phyloP scores from a whole-genome alignment of 2,797 vertebrate genomes.

The Somateria mollissima region DNA sequence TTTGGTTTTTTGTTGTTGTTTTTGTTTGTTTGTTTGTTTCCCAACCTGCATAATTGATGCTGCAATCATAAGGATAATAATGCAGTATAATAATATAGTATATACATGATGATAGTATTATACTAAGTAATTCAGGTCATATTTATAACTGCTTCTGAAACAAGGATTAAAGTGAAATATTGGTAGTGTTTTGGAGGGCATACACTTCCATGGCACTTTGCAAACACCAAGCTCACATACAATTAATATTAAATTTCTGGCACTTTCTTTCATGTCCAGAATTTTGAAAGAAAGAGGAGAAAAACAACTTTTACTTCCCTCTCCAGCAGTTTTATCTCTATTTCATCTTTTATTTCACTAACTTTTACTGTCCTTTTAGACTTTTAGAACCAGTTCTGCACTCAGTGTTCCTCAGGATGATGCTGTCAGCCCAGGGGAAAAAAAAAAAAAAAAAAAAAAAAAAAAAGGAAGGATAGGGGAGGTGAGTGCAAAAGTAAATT shows the following conservation, averaged over 20 bases:
- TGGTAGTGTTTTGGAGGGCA: neutral
- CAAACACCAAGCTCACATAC: neutral
- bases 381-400: neutral
- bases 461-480: neutral
- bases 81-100: neutral
- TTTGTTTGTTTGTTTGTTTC: neutral
- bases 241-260: neutral
- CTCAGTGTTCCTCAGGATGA: neutral
- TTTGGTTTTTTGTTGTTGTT: too few species aligned
- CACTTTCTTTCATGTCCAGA: neutral
- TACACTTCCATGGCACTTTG: neutral
- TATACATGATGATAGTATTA: neutral
- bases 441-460: neutral
- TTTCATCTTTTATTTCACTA: neutral
- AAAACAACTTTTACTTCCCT: neutral
- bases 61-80: neutral
- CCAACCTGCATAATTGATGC: neutral
- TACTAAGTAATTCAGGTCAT: neutral
- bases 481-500: slow-evolving; percentile 18
- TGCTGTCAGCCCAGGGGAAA: neutral
- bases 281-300: neutral
- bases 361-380: neutral
- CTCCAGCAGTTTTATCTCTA: neutral
- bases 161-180: neutral
- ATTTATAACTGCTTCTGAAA: neutral